Conservation (phyloP, 1,140 invertebrate genomes). For the Drosophila kanapiae region DNA sequence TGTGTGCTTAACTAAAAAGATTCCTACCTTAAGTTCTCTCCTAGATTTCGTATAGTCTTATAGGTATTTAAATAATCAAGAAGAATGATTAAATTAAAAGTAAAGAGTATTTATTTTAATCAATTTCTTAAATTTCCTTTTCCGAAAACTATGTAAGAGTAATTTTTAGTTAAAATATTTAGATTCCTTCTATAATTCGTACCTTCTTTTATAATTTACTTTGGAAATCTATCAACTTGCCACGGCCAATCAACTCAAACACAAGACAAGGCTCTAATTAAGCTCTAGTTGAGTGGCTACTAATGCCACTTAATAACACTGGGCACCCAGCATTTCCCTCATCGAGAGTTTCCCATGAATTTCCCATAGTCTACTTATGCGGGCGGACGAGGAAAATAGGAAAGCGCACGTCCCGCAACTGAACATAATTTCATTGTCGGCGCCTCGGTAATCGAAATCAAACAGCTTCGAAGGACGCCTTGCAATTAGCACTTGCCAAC, state of each 20-base stretch:
- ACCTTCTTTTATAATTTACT: not conserved
- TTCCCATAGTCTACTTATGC: conserved; percentile 58
- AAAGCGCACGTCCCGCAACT: conserved; percentile 33
- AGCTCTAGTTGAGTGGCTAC: conserved; percentile 17
- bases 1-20: too few species aligned
- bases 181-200: too few species aligned
- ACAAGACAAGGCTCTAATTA: conserved; percentile 24
- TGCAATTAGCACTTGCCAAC: conserved; percentile 57
- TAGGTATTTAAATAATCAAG: too few species aligned
- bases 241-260: conserved; percentile 3
- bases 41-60: too few species aligned
- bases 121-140: too few species aligned
- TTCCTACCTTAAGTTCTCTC: too few species aligned
- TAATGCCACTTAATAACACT: conserved; percentile 49
- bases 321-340: not conserved
- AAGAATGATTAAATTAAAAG: too few species aligned
- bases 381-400: conserved; percentile 17
- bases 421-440: conserved; percentile 69
- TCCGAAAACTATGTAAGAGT: too few species aligned
- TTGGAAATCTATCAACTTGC: not conserved
- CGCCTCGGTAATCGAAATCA: conserved; percentile 52
- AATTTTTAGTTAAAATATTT: not conserved
- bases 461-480: conserved; percentile 15
- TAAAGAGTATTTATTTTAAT: too few species aligned
- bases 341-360: conserved; percentile 1